Evolutionary conservation across 2,888 invertebrate species (phyloP), one percentile per base, ranked within the genome.

Genomic region (Orthosia gothica): DNA sequence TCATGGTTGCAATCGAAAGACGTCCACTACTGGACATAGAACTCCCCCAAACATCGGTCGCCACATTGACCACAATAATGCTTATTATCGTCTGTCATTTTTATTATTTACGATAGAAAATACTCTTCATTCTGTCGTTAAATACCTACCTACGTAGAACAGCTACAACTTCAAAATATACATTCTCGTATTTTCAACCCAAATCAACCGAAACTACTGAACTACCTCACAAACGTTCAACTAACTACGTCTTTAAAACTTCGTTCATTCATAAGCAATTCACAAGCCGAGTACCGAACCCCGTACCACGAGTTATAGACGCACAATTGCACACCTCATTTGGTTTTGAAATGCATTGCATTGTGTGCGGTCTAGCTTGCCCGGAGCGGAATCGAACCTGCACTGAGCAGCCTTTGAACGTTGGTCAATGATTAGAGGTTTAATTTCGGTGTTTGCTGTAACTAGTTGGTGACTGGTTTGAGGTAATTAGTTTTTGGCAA

Each of bases 261-360:
- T 64, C 45, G 26, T 40, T 49, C 70, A 70, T 40, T 49, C 70
- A 70, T 64, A 63, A 74, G 52, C 49, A 26, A 49, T 74, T 71
- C 66, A 71, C 7, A 55, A 65, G 32, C 16, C 23, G 32, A 20
- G 68, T 49, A 81, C 55, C n/a, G 52, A 70, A 74, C 69, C 18
- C 47, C 5, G 58, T 64, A 69, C 71, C 45, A 52, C 68, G 73
- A 70, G 74, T 75, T 78, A 54, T 63, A 70, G 32, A 58, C 64
- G 64, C 73, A 70, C 75, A 79, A 82, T 80, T 76, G 78, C 77
- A 80, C 80, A 74, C 67, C 86, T 88, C 89, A 89, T 89, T 89
- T 90, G 89, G 82, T 85, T 87, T 86, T 83, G 82, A 87, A 87
- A 89, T 89, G 66, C 81, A 76, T 68, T 75, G 75, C 75, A 76